These are phyloP conservation scores for Coelinius sp. DNA, from an alignment of 2,888 invertebrate genomes.

Conservation along the genomic window DNA sequence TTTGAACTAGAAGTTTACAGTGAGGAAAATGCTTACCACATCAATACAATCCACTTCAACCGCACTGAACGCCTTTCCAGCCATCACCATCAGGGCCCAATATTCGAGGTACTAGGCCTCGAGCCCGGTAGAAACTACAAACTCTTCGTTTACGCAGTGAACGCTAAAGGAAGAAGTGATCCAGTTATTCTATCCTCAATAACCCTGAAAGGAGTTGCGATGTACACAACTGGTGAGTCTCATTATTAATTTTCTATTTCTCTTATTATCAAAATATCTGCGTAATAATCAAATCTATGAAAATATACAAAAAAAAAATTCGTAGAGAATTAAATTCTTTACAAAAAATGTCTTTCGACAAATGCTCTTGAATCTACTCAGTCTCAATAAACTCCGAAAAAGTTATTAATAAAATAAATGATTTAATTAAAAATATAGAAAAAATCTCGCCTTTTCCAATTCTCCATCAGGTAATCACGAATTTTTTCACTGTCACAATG, in stretches of 20 bases:
- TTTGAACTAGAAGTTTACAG: constrained; percentile 66
- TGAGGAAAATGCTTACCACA: constrained; percentile 63
- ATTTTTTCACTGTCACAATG: too few relatives aligned
- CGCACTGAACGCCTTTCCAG: constrained; percentile 56
- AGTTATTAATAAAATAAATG: too few relatives aligned
- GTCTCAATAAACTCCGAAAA: too few relatives aligned
- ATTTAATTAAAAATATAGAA: too few relatives aligned
- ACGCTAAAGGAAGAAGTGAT: constrained; percentile 90
- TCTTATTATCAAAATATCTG: not conserved
- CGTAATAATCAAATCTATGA: too few relatives aligned
- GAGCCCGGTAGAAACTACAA: constrained; percentile 84
- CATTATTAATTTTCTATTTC: not conserved
- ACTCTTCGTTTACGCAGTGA: constrained; percentile 86
- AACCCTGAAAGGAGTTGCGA: constrained; percentile 88
- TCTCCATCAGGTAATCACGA: too few relatives aligned
- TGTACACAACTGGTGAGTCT: constrained; percentile 66
- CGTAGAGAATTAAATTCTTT: too few relatives aligned
- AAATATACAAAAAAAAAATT: too few relatives aligned
- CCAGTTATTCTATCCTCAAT: constrained; percentile 87
- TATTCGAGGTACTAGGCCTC: constrained; percentile 79
- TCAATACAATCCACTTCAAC: constrained; percentile 62
- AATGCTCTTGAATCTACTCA: too few relatives aligned
- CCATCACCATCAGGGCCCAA: constrained; percentile 68
- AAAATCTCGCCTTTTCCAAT: too few relatives aligned
- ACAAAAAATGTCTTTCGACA: too few relatives aligned